Evolutionary conservation across 2,797 vertebrate species (phyloP), one percentile per base, ranked within the genome.

Genomic region (Pagetopsis macropterus): DNA sequence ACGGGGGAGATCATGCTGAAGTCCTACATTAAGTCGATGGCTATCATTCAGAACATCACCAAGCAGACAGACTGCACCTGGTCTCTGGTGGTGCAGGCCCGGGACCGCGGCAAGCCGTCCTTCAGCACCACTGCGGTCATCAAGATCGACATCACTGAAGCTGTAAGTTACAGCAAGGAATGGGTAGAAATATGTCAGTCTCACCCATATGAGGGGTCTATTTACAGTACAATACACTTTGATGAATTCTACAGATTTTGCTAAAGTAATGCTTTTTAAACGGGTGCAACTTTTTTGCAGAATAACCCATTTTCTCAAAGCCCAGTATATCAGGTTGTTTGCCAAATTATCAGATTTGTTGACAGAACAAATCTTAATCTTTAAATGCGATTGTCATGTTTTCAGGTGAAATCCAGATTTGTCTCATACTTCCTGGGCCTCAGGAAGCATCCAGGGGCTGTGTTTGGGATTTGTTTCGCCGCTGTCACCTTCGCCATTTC

Each of bases 101-200:
- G 96, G 80, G 98, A 99, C 88, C 87, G 94, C 23, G 98, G 98
- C 17, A 96, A 96, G 7, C 98, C 97, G 0, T 98, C 98, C 51
- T 98, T 99, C 90, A 99, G 96, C 75, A 98, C 98, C 72, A 99
- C 97, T 0, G 96, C 97, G 2, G 93, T 99, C 11, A 90, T 99
- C 84, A 98, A 96, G 90, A 98, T 99, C 12, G 97, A 98, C 89
- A 96, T 99, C 87, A 96, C 96, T 48, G 97, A 99, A 74, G 97
- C 97, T 89, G 98, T 99, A 93, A 94, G 95, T 89, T 17, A 9
- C 17, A 27, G 54, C n/a, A 46, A 55, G 50, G 31, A 14, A 44
- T 41, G 40, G 43, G 23, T 37, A 54, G 55, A 9, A 23, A n/a
- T 31, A n/a, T 15, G n/a, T 45, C 46, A 41, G 8, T 70, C 21